Evolutionary conservation across 23 tunicate species (phyloP).

Genomic region (Trididemnum clinides): DNA sequence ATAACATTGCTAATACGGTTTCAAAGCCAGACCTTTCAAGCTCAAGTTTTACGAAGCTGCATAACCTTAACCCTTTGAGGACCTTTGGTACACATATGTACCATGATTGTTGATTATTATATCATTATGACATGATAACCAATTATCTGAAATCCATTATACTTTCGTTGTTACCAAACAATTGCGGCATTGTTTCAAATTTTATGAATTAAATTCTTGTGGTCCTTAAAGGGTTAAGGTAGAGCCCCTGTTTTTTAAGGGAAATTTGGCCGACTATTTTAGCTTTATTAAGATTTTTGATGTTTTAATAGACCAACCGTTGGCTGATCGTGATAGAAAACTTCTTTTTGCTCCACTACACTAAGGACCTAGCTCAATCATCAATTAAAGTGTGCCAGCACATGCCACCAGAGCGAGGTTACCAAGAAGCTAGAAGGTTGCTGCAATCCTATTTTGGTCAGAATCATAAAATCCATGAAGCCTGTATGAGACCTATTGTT

Average conservation of each 20-base stretch:
- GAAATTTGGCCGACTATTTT: neutral
- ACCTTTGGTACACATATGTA: too few relatives aligned
- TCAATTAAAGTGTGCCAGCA: neutral
- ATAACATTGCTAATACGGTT: too few relatives aligned
- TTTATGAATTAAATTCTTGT: too few relatives aligned
- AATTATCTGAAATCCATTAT: too few relatives aligned
- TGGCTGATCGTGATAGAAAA: neutral
- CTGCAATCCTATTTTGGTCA: neutral
- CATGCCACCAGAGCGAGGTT: neutral
- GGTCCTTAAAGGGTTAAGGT: too few relatives aligned
- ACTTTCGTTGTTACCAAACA: too few relatives aligned
- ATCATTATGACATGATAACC: too few relatives aligned
- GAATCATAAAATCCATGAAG: neutral
- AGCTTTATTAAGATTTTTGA: neutral
- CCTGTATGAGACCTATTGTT: neutral
- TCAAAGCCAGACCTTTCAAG: too few relatives aligned
- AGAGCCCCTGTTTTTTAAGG: neutral
- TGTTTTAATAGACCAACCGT: neutral
- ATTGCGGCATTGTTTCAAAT: too few relatives aligned
- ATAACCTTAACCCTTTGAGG: too few relatives aligned
- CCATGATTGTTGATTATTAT: too few relatives aligned
- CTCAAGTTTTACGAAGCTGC: too few relatives aligned
- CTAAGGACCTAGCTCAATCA: neutral
- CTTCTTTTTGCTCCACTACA: neutral
- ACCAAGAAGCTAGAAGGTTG: neutral